Evolutionary conservation across 2,113 vertebrate genomes (phyloP), one percentile per base, ranked within the genome.

Genomic region (Pterocles gutturalis): DNA sequence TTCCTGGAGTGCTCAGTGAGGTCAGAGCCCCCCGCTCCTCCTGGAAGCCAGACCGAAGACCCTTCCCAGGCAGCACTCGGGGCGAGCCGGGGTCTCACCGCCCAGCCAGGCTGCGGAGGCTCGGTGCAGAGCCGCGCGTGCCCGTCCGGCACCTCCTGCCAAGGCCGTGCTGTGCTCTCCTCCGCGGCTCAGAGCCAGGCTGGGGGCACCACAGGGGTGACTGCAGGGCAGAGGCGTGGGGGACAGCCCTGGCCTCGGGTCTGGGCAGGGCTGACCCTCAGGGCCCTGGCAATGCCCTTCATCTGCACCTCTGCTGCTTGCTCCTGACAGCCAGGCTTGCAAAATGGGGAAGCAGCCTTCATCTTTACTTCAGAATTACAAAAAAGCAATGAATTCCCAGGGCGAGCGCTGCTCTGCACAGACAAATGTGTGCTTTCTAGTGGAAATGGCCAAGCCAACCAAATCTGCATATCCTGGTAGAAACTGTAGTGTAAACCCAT

Each of bases 101-200:
- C n/a, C 20, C 2, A 0, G 41, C 48, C 17, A 6, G 61, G 70
- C 65, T 51, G 55, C 28, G 8, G 1, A 21, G 60, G 48, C 7
- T 3, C 9, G 3, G 46, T 2, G 41, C 3, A 5, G 54, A 28
- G 60, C 34, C 26, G 4, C 7, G 2, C 0, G 1, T 26, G 54
- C 28, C 60, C 4, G 0, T 1, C 4, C 13, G 20, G 31, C 18
- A 0, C 5, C 14, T 29, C 65, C 62, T 1, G 8, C 49, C n/a
- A 8, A 18, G 62, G 43, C 80, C 2, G 2, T 16, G 24, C 49
- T 10, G 1, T 49, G 51, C 36, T 71, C 65, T 9, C 51, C 62
- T 33, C 69, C 2, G 0, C 0, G 4, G 12, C 13, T 33, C 16
- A 69, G 41, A 67, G 80, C n/a, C 26, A 12, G 62, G 22, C 81